Percentiles rank a stretch among this genome's conserved stretches.
Evolutionary conservation across 2,797 vertebrate species (phyloP).

Genomic region (Sebastes matsubarae): DNA sequence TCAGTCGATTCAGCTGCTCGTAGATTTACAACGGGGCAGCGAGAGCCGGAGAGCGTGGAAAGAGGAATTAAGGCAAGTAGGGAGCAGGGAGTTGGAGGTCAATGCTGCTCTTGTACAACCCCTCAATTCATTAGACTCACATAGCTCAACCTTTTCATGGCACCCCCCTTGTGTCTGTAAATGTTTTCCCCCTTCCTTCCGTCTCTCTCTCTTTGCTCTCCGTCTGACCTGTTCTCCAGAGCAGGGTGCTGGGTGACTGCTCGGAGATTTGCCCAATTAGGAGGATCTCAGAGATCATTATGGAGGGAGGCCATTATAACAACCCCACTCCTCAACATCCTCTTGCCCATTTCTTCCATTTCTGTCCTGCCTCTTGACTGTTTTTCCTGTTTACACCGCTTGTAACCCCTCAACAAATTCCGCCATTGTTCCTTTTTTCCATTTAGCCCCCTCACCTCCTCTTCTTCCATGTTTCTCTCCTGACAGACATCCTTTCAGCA

Average conservation of each 20-base stretch:
- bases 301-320: constrained; percentile 35
- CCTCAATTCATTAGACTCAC: constrained; percentile 72
- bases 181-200: constrained; percentile 49
- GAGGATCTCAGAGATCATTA: constrained; percentile 60
- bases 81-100: constrained; percentile 56
- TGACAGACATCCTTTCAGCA: not conserved
- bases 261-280: constrained; percentile 79
- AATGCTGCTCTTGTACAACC: constrained; percentile 56
- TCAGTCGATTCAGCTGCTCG: constrained; percentile 22
- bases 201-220: constrained; percentile 29
- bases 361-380: constrained; percentile 10
- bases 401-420: constrained; percentile 7
- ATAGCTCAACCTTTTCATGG: constrained; percentile 70
- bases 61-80: constrained; percentile 37
- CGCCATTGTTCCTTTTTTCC: not conserved
- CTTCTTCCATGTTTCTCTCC: not conserved
- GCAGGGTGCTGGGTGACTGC: constrained; percentile 47
- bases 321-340: not conserved
- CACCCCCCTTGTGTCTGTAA: constrained; percentile 56
- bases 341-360: constrained; percentile 14
- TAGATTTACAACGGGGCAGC: not conserved
- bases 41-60: constrained; percentile 4
- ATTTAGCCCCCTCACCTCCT: not conserved
- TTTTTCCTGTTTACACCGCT: constrained; percentile 37
- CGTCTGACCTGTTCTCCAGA: constrained; percentile 58